A percentile compares a stretch with the other conserved stretches of the same genome.
Evolutionary conservation across 2,888 invertebrate species (phyloP).

Genomic region (Vannuccia rotundouncinata): DNA sequence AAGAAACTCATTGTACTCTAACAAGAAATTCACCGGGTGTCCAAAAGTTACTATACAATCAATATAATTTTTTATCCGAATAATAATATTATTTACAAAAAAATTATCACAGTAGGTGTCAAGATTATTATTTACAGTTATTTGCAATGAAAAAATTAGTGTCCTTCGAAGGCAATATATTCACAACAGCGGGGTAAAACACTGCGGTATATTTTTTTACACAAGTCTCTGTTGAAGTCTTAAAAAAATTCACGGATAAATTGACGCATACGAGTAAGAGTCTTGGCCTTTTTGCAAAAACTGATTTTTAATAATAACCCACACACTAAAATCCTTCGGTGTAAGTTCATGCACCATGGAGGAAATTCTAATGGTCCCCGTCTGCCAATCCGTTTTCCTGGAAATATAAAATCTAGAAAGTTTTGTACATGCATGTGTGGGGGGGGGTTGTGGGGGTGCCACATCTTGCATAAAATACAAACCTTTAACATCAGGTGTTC

Average conservation of each 20-base stretch:
- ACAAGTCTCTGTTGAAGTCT: not conserved
- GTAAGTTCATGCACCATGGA: not conserved
- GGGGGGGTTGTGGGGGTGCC: not conserved
- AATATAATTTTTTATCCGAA: not conserved
- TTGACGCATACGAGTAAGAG: not conserved
- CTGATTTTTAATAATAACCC: not conserved
- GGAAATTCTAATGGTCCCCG: not conserved
- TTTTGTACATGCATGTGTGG: not conserved
- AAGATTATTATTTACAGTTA: not conserved
- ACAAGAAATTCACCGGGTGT: too few species aligned
- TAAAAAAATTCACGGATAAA: not conserved
- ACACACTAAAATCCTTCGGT: not conserved
- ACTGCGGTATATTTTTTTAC: not conserved
- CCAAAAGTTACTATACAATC: not conserved
- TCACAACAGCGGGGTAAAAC: not conserved
- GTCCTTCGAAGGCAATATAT: not conserved
- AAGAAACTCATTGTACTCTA: too few species aligned
- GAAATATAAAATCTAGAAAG: not conserved
- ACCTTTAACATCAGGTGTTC: not conserved
- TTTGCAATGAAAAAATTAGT: not conserved
- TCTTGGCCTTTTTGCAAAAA: not conserved
- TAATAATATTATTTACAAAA: not conserved
- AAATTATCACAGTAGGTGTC: too few species aligned
- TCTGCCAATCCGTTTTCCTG: not conserved
- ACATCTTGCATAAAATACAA: not conserved